Base-by-base conservation (phyloP, 2,113 vertebrate species). In the Odobenus rosmarus region DNA sequence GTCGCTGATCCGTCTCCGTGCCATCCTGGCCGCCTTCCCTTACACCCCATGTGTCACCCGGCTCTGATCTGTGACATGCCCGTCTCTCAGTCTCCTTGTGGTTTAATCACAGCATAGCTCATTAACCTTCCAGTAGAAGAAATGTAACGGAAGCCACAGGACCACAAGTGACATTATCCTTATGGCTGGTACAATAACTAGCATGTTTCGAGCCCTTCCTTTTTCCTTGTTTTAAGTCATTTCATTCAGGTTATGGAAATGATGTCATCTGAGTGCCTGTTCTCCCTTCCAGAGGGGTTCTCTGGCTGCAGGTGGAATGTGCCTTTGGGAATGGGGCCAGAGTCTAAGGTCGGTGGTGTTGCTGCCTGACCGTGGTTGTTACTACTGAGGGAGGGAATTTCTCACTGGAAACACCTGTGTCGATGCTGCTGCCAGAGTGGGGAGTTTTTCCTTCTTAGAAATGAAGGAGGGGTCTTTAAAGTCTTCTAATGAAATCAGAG, bases 401-500 rank as follows among this genome's bases (percentile, higher is more conserved):
- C 26, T 80, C 21, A 55, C 19, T 28, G 28, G 36, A 31, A 36
- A 72, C n/a, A 16, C 16, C 31, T 5, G 0, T 64, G 13, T 31
- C 5, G 26, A 11, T 49, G 21, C 46, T 16, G 5, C 36, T 79
- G 21, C 10, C 74, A 59, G 18, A 64, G 31, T 36, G 79, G 46
- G 19, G 31, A 26, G 36, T 64, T 61, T 28, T n/a, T 69, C 15
- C 31, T 61, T 76, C 46, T 51, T 74, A 59, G 33, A 61, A 57
- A 77, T 33, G 23, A 87, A 86, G 59, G 36, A 62, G 0, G 9
- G 33, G 5, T 46, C 15, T 67, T 89, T 2, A n/a, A 71, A 42
- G 18, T 69, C 80, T 95, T 55, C 79, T 61, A 28, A 49, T 76
- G 72, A 96, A 84, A 69, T 61, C 39, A 85, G 33, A 42, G 53